Base-by-base conservation (phyloP, 2,797 vertebrate species). In the Lophura swinhoii region DNA sequence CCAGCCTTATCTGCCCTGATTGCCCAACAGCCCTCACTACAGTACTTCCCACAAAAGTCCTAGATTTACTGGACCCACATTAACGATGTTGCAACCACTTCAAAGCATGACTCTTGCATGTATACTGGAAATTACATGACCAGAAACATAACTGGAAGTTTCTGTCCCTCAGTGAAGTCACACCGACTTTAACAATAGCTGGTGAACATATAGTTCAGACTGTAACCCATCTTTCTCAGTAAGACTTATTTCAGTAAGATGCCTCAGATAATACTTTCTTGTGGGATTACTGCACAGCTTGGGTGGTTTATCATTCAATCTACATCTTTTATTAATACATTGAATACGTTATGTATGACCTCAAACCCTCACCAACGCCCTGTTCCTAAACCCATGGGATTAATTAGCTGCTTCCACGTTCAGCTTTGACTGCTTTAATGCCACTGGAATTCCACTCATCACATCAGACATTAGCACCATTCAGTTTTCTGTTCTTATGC, bases 171-270 rank as follows among this genome's bases (percentile, higher is more conserved):
- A 84, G 68, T 90, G 79, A 93, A 81, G 88, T 95, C 92, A 88
- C 70, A 63, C 35, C 29, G 69, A 63, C 69, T 91, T 94, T 83
- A 94, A 96, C 88, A 94, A 95, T 89, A 91, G 63, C 21, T 67
- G 71, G 49, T 74, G 91, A 91, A 85, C 46, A 51, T 66, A 80
- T 24, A 95, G 72, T 74, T 85, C 66, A 87, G 87, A 58, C 71
- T 85, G 83, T 68, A 93, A 95, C 59, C 66, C 46, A 51, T 48
- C 94, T 85, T 85, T 93, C 70, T 70, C 75, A 59, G 31, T 59
- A 72, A 91, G 39, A 83, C 35, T 88, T 55, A 83, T 87, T 94
- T 90, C 78, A 63, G 59, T 69, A 66, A 91, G 78, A 88, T 71
- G 22, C n/a, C 43, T 28, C 59, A 91, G 69, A 83, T 87, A 94